Conservation (phyloP, 2,797 vertebrate species). For the Gastrophryne carolinensis region DNA sequence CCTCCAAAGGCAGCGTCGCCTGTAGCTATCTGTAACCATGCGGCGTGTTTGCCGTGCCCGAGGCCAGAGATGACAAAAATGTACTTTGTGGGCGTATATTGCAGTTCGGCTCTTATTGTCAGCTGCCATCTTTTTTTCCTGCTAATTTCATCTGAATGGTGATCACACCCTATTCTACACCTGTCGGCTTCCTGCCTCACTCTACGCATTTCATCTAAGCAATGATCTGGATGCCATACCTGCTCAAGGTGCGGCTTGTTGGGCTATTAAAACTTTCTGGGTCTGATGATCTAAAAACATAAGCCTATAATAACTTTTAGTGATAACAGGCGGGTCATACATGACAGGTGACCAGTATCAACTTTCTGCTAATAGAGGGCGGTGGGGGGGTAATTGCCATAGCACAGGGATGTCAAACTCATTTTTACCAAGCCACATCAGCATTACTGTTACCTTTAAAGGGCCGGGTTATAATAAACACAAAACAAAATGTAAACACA, state of each 20-base stretch:
- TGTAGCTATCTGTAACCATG: background rate
- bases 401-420: no score
- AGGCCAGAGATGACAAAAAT: background rate
- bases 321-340: no score
- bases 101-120: background rate
- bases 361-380: no score
- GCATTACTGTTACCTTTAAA: no score
- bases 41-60: slow-evolving; percentile 23
- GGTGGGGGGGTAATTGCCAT: no score
- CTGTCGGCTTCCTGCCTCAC: background rate
- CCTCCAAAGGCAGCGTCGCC: background rate
- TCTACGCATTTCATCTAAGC: background rate
- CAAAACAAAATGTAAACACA: no score
- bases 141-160: background rate
- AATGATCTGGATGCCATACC: background rate
- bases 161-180: background rate
- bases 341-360: no score
- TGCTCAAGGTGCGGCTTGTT: background rate
- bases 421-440: no score
- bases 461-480: no score
- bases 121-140: background rate
- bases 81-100: background rate
- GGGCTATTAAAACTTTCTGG: no score
- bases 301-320: no score
- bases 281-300: no score